Evolutionary conservation across 2,113 vertebrate genomes (phyloP).

Genomic region (Ancistrus triradiatus): DNA sequence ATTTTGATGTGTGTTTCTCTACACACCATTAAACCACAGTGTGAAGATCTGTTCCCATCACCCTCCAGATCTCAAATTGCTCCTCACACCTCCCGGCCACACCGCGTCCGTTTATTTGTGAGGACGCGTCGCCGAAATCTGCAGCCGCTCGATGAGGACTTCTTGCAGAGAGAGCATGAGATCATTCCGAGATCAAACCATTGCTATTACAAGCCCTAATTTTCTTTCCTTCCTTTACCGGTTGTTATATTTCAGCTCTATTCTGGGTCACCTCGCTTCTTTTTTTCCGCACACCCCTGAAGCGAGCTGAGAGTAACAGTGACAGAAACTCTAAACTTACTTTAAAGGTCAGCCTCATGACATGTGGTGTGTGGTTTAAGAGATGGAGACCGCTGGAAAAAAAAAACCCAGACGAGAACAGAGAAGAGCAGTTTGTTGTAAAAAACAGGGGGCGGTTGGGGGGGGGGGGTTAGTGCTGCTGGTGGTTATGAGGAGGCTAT

Average conservation of each 20-base stretch:
- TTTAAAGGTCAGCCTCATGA: conserved; percentile 45
- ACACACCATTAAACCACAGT: conserved; percentile 27
- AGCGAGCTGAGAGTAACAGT: conserved; percentile 11
- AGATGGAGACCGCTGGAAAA: conserved; percentile 19
- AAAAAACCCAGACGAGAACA: conserved; percentile 31
- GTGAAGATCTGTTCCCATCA: conserved; percentile 11
- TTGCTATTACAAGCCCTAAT: no score
- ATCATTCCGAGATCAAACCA: no score
- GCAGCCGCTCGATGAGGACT: no score
- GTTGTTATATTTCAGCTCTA: not conserved
- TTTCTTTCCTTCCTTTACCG: no score
- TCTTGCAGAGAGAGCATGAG: no score
- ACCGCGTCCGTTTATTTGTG: no score
- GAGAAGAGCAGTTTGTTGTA: conserved; percentile 40
- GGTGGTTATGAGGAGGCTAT: conserved; percentile 21
- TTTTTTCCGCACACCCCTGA: no score
- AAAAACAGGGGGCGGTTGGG: conserved; percentile 22
- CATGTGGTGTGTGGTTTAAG: conserved; percentile 48
- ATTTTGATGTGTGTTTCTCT: conserved; percentile 19
- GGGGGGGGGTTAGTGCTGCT: no score
- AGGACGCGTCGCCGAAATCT: no score
- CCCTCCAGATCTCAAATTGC: no score
- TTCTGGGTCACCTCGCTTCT: conserved; percentile 14
- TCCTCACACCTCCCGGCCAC: not conserved
- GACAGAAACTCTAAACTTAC: conserved; percentile 19